Evolutionary conservation across 2,797 vertebrate species (phyloP), one percentile per base, ranked within the genome.

Genomic region (Pygocentrus nattereri): DNA sequence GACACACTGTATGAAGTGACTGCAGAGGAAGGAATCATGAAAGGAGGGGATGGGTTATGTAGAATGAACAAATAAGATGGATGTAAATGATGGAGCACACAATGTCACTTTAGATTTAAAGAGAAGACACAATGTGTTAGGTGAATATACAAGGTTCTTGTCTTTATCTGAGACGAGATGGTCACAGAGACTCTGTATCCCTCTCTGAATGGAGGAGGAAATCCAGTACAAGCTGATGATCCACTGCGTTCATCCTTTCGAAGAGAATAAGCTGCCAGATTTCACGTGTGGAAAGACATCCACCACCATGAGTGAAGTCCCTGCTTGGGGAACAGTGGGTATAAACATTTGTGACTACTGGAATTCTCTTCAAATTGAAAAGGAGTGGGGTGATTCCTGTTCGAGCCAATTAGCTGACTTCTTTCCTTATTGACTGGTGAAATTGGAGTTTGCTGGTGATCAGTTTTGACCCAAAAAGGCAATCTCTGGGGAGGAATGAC

Each of bases 41-140:
- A 59, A 44, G 31, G 54, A 74, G 13, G n/a, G 30, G 27, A 27
- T 23, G 16, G 41, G 80, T 72, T 77, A 61, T 30, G 71, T 82
- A 64, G 76, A 61, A 23, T 44, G 41, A 77, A 61, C 4, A 11
- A 71, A 34, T 19, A 34, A 72, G 25, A 23, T 62, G 56, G 71
- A 69, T 12, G 12, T 27, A 54, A 67, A 50, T 8, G 52, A 64
- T 16, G 27, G 31, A 49, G 50, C 38, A 67, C 58, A 79, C 64
- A 74, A 31, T 79, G 71, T 67, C 72, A 64, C 54, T 79, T 83
- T 76, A 74, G 38, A 52, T 18, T 23, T 67, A 44, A 78, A 49
- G 25, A 59, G 38, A 56, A 41, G 75, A 58, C 49, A 12, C 61
- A 0, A 59, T 19, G 67, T 82, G 67, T 76, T 69, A 69, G 34